Percentiles rank a stretch among this genome's conserved stretches.
Conservation (phyloP, 2,113 vertebrate species). For the Vombatus ursinus region DNA sequence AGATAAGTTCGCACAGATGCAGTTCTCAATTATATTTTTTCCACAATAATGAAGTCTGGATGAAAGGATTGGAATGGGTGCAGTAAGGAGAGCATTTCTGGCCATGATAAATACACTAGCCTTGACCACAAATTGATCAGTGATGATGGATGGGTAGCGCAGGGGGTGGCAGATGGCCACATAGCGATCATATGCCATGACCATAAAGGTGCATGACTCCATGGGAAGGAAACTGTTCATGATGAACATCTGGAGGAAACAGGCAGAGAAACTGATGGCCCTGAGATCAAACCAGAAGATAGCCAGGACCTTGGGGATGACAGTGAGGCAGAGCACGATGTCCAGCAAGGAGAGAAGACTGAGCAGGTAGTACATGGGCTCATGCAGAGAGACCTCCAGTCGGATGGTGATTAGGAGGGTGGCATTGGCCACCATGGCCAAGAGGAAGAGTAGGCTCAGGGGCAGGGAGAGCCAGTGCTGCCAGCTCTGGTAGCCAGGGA, state of each 20-base stretch:
- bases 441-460: constrained; percentile 37
- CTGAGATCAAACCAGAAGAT: constrained; percentile 42
- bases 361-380: constrained; percentile 33
- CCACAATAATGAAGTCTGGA: constrained; percentile 36
- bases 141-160: neutral
- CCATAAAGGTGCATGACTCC: constrained; percentile 34
- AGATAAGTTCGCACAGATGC: constrained; percentile 48
- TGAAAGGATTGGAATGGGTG: constrained; percentile 33
- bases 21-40: constrained; percentile 41
- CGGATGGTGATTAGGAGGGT: neutral
- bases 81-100: neutral
- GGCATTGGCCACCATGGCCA: neutral
- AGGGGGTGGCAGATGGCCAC: constrained; percentile 44
- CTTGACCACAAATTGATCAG: neutral
- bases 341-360: neutral
- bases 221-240: constrained; percentile 23
- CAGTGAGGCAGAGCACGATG: neutral
- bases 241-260: constrained; percentile 51
- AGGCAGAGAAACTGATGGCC: constrained; percentile 21
- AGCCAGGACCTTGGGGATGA: constrained; percentile 44
- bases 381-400: neutral
- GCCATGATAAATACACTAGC: constrained; percentile 15
- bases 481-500: constrained; percentile 48
- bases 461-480: constrained; percentile 50
- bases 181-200: constrained; percentile 24